A percentile compares a stretch with the other conserved stretches of the same genome.
These are phyloP conservation scores for Sitobion miscanthi DNA, from an alignment of 1,140 invertebrate genomes.

Conservation along the genomic window DNA sequence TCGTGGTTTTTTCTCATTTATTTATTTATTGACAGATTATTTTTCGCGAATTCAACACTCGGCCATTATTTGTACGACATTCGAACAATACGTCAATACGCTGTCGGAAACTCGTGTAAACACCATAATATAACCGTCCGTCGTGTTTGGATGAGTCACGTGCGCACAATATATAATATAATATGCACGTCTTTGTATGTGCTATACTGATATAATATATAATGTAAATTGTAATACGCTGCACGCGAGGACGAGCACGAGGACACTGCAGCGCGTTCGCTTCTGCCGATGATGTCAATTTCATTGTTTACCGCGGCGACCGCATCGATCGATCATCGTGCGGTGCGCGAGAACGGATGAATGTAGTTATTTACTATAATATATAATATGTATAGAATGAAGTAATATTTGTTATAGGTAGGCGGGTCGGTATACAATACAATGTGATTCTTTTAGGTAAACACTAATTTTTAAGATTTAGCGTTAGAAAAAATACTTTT, in stretches of 20 bases:
- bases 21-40: conserved; percentile 11
- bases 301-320: not conserved
- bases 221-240: not conserved
- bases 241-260: not conserved
- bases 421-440: not conserved
- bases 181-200: not conserved
- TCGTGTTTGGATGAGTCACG: not conserved
- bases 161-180: not conserved
- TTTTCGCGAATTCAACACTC: conserved; percentile 7
- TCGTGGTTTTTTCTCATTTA: not conserved
- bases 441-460: not conserved
- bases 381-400: not conserved
- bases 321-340: conserved; percentile 1
- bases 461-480: not conserved
- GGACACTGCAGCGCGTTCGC: not conserved
- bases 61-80: not conserved
- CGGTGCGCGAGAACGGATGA: not conserved
- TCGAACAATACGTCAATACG: not conserved
- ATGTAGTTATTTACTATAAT: not conserved
- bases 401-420: not conserved
- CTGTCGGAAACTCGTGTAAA: not conserved
- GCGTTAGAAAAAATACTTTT: not conserved
- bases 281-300: not conserved
- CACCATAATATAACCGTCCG: not conserved
- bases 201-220: too few species aligned